Base-by-base conservation (phyloP, 2,888 invertebrate genomes). In the Apamea epomidion region DNA sequence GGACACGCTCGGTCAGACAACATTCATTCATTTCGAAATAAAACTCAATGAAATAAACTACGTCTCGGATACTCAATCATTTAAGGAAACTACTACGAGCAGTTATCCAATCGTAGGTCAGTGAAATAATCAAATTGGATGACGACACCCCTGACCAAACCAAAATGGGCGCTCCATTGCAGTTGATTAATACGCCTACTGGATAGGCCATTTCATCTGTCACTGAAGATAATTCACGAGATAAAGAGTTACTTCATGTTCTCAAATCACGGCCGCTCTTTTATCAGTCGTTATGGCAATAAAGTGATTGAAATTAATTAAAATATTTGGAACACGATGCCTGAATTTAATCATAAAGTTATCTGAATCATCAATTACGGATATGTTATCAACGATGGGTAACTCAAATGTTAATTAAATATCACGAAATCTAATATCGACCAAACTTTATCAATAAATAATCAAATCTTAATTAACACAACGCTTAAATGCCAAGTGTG, bases 41-140 rank as follows among this genome's bases (percentile, higher is more conserved):
- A 79, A 71, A n/a, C 42, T 25, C 78, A 86, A 84, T 84, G 78
- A 83, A 78, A 84, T 80, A 84, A 84, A 87, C 81, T 84, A 72
- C 87, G 76, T 74, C 79, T 86, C 78, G 65, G 51, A 76, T 85
- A 73, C 76, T 86, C 74, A 69, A 74, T 65, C 70, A 80, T 85
- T 87, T 81, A 73, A 83, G 82, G 77, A 88, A 83, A 78, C 78
- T 69, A 83, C 80, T 76, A 83, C 76, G 14, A 67, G 72, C 80
- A 89, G 84, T 89, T 90, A 89, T 89, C 83, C 89, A 89, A 90
- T 90, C 86, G 75, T 76, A 75, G 77, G 75, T 81, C 79, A 74
- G 82, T 81, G 80, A 86, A 87, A 87, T 89, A 76, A 83, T 80
- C 81, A 84, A 85, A 85, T 80, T 82, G 78, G 80, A 90, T 90